Evolutionary conservation across 2,797 vertebrate genomes (phyloP), one percentile per base, ranked within the genome.

Genomic region (Helostoma temminkii): DNA sequence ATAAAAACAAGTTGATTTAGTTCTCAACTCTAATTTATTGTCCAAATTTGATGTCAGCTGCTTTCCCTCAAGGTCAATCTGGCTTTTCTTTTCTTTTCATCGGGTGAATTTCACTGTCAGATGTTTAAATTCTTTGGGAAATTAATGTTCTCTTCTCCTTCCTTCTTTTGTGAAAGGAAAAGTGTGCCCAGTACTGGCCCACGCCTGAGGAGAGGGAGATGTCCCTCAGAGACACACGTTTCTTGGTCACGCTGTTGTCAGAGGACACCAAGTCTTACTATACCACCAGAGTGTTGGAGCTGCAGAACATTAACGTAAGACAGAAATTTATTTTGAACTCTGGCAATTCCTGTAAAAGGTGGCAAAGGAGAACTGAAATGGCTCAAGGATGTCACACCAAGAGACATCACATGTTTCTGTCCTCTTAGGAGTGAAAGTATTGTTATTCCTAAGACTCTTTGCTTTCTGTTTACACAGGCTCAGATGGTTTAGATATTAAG

Each of bases 131-230:
- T 45, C 16, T 56, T 53, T 32, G 52, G 22, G n/a, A 5, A 24
- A 45, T 22, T 34, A 24, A 6, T 9, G 5, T 28, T 6, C 18
- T 53, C 3, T 42, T 32, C 7, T 46, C 6, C 1, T 36, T 66
- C 54, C 18, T 66, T 25, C 21, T 53, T 66, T 10, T 57, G 18
- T 71, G 54, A 64, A 87, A 99, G 98, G 87, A 99, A 82, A 99
- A 99, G 81, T 99, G 98, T 90, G 98, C 97, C 6, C 97, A 98
- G 90, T 99, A 99, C 88, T 99, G 98, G 98, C 98, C 98, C 19
- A 95, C 89, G 30, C 93, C 94, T 16, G 96, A 96, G 67, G 96
- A 99, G 76, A 92, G 86, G 5, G 95, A 97, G 79, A 97, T 97
- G 96, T 39, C 94, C 30, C 98, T 99, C 79, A 94, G 94, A 71